Base-by-base conservation (phyloP, 2,797 vertebrate species). In the Enteromius paludinosus region DNA sequence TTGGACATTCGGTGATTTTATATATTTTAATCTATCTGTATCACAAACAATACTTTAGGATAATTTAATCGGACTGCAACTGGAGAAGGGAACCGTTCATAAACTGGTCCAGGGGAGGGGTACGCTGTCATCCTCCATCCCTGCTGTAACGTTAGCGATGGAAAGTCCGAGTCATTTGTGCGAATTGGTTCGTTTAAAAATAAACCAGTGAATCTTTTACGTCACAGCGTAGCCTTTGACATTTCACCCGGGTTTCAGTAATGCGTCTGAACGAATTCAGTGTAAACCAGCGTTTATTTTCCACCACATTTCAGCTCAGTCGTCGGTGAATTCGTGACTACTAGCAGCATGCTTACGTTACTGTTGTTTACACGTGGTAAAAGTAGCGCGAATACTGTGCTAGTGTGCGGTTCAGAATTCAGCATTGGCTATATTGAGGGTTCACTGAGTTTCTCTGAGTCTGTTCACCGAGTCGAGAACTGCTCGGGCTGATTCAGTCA, bases 111-210 rank as follows among this genome's bases (percentile, higher is more conserved):
- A 43, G 25, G 23, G 17, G 33, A 41, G 23, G 79, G 59, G 61
- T 49, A 17, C 11, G 1, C 49, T 28, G n/a, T 41, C 20, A 74
- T 43, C n/a, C 71, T 82, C 64, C 64, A 77, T 83, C 62, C 14
- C 74, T 61, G 9, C 30, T 6, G 3, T 45, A 41, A 41, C 2
- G 41, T 3, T 11, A 38, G 43, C 41, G 77, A 49, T 38, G 62
- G 5, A 30, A 78, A 54, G 30, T 10, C 6, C 11, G 74, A 77
- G 11, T 45, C 74, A 30, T 77, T 62, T 45, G 1, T 30, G 14
- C 5, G 23, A 64, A 7, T 45, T 17, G 74, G 35, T 77, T 77
- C 74, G 12, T 59, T 56, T 14, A n/a, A 56, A 52, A 74, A 59
- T 17, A 14, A 77, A 45, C 64, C 25, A 47, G 6, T 61, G 23